A percentile compares a stretch with the other conserved stretches of the same genome.
These are phyloP conservation scores for Muschampia plurimacula DNA, from an alignment of 2,888 invertebrate genomes.

Conservation along the genomic window DNA sequence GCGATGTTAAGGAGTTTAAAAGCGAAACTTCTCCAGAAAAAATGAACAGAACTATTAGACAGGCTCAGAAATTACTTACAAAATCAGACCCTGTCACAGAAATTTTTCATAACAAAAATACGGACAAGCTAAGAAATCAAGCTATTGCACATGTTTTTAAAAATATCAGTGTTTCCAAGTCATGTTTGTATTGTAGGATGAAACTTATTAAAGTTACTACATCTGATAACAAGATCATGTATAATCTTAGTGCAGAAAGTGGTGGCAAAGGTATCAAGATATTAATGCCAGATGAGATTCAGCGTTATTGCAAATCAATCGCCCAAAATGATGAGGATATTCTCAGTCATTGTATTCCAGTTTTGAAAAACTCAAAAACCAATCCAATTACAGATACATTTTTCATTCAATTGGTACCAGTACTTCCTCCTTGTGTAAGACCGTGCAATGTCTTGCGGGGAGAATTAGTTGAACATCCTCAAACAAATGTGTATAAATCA, in stretches of 20 bases:
- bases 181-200: slow-evolving; percentile 84
- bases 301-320: slow-evolving; percentile 88
- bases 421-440: slow-evolving; percentile 94
- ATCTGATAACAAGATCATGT: slow-evolving; percentile 87
- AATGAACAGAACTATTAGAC: slow-evolving; percentile 72
- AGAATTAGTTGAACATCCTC: slow-evolving; percentile 91
- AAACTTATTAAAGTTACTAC: slow-evolving; percentile 84
- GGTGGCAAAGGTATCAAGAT: slow-evolving; percentile 73
- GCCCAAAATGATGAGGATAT: slow-evolving; percentile 90
- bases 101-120: slow-evolving; percentile 77
- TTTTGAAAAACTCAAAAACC: slow-evolving; percentile 81
- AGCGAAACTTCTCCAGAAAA: slow-evolving; percentile 74
- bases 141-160: slow-evolving; percentile 77
- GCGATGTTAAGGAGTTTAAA: slow-evolving; percentile 64
- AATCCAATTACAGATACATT: slow-evolving; percentile 92
- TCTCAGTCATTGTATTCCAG: slow-evolving; percentile 89
- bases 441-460: slow-evolving; percentile 89
- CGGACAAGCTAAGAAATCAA: slow-evolving; percentile 76
- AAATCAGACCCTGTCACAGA: slow-evolving; percentile 61
- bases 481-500: slow-evolving; percentile 89
- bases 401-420: slow-evolving; percentile 93
- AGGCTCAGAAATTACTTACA: slow-evolving; percentile 67
- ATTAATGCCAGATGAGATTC: slow-evolving; percentile 88
- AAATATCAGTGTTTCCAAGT: slow-evolving; percentile 72
- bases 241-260: slow-evolving; percentile 59